Evolutionary conservation across 2,888 invertebrate species (phyloP).

Genomic region (Reticulitermes lucifugus): DNA sequence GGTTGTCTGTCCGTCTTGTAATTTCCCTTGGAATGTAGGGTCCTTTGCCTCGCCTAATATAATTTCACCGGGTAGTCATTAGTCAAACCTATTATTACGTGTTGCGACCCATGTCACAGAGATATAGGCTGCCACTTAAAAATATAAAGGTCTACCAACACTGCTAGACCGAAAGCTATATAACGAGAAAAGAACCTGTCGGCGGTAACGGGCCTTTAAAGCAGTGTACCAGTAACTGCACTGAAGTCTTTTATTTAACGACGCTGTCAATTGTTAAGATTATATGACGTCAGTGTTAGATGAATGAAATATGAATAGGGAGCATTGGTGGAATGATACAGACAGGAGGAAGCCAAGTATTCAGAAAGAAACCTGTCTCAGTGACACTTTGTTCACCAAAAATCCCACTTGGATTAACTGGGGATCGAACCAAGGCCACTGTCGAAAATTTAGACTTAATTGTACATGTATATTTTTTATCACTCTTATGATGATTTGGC

Average conservation of each 20-base stretch:
- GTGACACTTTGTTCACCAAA: too few relatives aligned
- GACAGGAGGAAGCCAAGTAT: too few relatives aligned
- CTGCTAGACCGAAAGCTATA: neutral
- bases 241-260: too few relatives aligned
- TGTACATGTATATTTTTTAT: too few relatives aligned
- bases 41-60: conserved; percentile 38
- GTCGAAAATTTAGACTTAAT: too few relatives aligned
- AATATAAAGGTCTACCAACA: neutral
- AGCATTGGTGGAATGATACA: too few relatives aligned
- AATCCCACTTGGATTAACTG: too few relatives aligned
- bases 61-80: conserved; percentile 47
- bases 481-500: too few relatives aligned
- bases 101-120: conserved; percentile 46
- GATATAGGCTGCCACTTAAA: conserved; percentile 34
- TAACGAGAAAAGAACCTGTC: neutral
- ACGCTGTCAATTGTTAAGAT: neutral
- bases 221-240: neutral
- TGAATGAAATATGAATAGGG: too few relatives aligned
- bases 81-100: conserved; percentile 52
- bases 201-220: neutral
- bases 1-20: conserved; percentile 40
- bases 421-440: too few relatives aligned
- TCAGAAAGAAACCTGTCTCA: neutral
- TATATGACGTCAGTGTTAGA: too few relatives aligned
- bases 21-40: conserved; percentile 48